Evolutionary conservation across 2,113 vertebrate genomes (phyloP).

Genomic region (Chionis minor): DNA sequence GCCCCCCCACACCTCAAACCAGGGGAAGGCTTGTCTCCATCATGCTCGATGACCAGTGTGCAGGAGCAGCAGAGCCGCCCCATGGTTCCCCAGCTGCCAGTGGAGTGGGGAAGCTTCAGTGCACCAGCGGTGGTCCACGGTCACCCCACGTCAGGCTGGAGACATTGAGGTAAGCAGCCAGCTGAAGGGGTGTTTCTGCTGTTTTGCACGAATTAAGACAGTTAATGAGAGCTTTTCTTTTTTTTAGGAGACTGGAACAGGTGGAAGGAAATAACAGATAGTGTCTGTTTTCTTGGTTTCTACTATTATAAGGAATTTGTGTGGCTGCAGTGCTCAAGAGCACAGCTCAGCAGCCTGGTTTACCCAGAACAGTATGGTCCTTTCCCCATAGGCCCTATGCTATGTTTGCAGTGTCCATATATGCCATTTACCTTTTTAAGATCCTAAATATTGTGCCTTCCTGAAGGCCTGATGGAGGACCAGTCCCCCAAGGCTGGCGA

Average conservation of each 20-base stretch:
- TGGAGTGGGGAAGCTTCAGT: background rate
- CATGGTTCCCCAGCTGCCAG: background rate
- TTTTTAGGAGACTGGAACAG: background rate
- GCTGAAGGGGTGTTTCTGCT: background rate
- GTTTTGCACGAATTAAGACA: background rate
- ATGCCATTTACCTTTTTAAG: background rate
- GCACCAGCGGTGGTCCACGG: background rate
- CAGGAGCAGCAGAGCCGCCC: background rate
- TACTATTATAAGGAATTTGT: background rate
- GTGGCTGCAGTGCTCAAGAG: background rate
- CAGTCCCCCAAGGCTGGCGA: background rate
- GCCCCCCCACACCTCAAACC: background rate
- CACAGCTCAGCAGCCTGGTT: background rate
- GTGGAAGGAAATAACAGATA: background rate
- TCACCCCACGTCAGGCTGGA: rapidly evolving
- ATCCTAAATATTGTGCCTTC: background rate
- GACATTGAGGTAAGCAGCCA: background rate
- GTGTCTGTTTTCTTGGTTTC: background rate
- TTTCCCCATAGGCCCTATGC: background rate
- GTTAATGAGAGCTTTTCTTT: background rate
- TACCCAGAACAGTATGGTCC: background rate
- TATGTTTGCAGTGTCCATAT: background rate
- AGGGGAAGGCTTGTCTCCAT: rapidly evolving
- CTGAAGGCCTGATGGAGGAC: background rate
- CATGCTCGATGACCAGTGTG: rapidly evolving